Percentiles rank a stretch among this genome's conserved stretches.
Evolutionary conservation across 2,113 vertebrate species (phyloP).

Genomic region (Casuarius casuarius): DNA sequence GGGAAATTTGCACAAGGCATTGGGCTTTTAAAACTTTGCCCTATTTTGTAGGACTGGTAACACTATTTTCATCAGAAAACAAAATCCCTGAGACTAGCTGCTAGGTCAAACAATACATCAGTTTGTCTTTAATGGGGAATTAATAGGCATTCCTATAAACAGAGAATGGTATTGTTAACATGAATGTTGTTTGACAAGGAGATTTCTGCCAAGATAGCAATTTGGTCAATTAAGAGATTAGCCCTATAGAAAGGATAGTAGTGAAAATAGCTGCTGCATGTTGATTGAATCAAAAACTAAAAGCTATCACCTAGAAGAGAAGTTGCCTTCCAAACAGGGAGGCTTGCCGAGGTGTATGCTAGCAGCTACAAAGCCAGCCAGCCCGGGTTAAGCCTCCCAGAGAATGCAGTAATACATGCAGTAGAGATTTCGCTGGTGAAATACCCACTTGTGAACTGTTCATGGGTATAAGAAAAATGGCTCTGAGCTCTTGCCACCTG

Average conservation of each 20-base stretch:
- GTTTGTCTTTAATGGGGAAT: background rate
- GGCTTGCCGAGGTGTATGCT: background rate
- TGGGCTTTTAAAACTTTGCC: background rate
- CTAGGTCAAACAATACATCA: background rate
- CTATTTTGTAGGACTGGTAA: background rate
- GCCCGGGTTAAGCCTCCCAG: background rate
- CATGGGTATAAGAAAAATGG: constrained; percentile 46
- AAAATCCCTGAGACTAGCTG: background rate
- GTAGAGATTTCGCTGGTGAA: constrained; percentile 21
- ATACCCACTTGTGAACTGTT: constrained; percentile 50
- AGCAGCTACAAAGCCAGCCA: background rate
- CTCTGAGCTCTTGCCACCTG: constrained; percentile 76
- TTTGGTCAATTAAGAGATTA: background rate
- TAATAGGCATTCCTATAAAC: background rate
- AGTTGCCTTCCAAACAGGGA: background rate
- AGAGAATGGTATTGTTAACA: background rate
- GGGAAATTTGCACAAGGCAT: background rate
- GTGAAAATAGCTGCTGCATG: background rate
- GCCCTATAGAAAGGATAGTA: background rate
- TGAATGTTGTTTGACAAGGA: background rate
- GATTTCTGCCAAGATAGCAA: background rate
- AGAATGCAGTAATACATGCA: constrained; percentile 6
- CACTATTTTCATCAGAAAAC: background rate
- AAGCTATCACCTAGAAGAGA: background rate
- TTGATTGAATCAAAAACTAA: background rate